Evolutionary conservation across 2,113 vertebrate species (phyloP), one percentile per base, ranked within the genome.

Genomic region (Odontophorus gujanensis): DNA sequence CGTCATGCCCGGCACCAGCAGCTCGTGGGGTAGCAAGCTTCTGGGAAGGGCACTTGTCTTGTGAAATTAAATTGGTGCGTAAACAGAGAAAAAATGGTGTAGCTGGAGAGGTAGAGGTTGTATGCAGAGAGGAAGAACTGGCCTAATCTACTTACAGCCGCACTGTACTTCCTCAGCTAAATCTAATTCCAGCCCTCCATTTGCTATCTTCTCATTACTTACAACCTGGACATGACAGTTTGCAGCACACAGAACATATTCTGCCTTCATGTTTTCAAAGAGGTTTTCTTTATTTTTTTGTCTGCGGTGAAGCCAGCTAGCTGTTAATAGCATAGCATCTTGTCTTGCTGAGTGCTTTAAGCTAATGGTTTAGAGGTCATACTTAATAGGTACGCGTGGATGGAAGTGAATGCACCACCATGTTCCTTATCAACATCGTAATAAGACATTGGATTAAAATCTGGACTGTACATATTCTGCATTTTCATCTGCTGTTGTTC

Each of bases 101-200:
- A 18, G 32, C 38, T 24, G 28, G 74, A 48, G 67, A 85, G 25
- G 8, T 59, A 72, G 62, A 38, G 16, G 24, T 28, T 22, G 61
- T 19, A 6, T 1, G 0, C 55, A 67, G 26, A 5, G 32, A 38
- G 66, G 51, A n/a, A 59, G 48, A 63, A 18, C 43, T 43, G 71
- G 86, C 74, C 81, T 94, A 96, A 96, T 94, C 24, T 28, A 63
- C 45, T 96, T 92, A 90, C 11, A 45, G 19, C 32, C 45, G 22
- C 42, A 66, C 34, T 88, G 2, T 50, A 30, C 87, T 92, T 96
- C 87, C 73, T 93, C 47, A 79, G 26, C 68, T 90, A 73, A 92
- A 92, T 94, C 92, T 79, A 13, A 15, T 92, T 89, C 38, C 32
- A 32, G 24, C 74, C 67, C 90, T 78, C 45, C 19, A 28, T 93